phyloP scores from a whole-genome alignment of 2,113 vertebrate species.

The Sminthopsis crassicaudata region DNA sequence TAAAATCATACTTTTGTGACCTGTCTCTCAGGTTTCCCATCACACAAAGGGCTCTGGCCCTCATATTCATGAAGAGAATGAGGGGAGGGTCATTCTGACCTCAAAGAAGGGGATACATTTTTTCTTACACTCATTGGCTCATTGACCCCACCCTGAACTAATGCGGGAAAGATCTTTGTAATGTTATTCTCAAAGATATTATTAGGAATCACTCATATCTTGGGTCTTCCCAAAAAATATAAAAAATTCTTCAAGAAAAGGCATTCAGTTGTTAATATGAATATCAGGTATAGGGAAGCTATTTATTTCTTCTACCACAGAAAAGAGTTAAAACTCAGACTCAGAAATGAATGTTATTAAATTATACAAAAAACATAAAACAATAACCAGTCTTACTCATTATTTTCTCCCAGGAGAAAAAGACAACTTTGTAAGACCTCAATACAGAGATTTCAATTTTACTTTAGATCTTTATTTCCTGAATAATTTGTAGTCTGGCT shows the following conservation, averaged over 20 bases:
- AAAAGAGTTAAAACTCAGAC: background rate
- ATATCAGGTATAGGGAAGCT: background rate
- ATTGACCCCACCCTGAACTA: background rate
- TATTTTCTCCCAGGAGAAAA: background rate
- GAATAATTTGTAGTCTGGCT: background rate
- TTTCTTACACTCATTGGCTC: background rate
- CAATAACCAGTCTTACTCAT: background rate
- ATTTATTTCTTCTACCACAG: background rate
- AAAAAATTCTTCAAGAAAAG: background rate
- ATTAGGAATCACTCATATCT: background rate
- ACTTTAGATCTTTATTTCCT: background rate
- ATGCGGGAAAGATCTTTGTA: background rate
- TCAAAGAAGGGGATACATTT: background rate
- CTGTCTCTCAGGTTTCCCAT: background rate
- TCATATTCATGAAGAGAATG: background rate
- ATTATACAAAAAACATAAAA: background rate
- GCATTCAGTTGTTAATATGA: background rate
- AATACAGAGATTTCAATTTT: background rate
- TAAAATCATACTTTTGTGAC: background rate
- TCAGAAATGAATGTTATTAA: background rate
- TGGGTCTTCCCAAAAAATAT: background rate
- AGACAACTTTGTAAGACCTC: background rate
- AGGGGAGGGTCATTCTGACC: background rate
- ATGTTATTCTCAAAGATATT: background rate
- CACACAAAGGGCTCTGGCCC: background rate